Conservation (phyloP, 2,113 vertebrate genomes). For the Poeciliopsis turrubarensis region DNA sequence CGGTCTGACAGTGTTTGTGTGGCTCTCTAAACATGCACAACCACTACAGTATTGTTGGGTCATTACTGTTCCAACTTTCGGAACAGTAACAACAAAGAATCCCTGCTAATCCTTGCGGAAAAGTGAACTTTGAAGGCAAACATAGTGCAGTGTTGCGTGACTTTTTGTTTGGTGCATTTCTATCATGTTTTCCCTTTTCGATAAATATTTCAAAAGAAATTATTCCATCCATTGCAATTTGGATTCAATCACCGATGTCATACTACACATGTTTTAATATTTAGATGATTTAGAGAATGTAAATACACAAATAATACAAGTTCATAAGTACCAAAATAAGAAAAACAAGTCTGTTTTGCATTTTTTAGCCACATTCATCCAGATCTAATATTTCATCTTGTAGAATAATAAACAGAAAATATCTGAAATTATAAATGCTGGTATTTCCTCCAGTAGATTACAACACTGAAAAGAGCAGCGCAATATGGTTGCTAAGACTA, state of each 20-base stretch:
- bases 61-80: not conserved
- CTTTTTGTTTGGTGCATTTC: not conserved
- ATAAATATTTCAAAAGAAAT: not conserved
- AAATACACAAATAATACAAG: not conserved
- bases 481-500: too few species aligned
- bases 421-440: too few species aligned
- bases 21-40: constrained; percentile 45
- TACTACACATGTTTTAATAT: not conserved
- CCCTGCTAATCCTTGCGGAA: not conserved
- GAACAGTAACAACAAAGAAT: constrained; percentile 5
- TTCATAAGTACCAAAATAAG: not conserved
- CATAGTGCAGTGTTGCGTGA: constrained; percentile 4
- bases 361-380: too few species aligned
- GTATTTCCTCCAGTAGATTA: too few species aligned
- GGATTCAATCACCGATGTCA: not conserved
- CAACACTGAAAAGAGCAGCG: too few species aligned
- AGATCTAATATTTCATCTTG: too few species aligned
- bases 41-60: constrained; percentile 20
- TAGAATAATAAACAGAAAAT: too few species aligned
- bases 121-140: constrained; percentile 18
- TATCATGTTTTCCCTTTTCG: not conserved
- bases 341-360: too few species aligned
- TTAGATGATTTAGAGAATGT: not conserved
- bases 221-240: not conserved
- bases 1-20: constrained; percentile 43